Conservation (phyloP, 2,888 invertebrate species). For the Callimorpha dominula region DNA sequence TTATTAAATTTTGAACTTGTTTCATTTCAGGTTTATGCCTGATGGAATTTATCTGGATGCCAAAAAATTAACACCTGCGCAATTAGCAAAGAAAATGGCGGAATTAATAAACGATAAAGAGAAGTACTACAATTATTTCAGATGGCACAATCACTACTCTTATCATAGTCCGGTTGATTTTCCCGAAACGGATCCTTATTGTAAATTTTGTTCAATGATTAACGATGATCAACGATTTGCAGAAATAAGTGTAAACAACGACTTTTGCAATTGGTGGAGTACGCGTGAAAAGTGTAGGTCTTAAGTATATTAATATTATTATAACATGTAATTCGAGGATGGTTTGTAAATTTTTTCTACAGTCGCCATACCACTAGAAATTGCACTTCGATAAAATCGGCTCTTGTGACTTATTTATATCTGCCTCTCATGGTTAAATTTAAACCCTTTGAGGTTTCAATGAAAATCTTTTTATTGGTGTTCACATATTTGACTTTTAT, state of each 20-base stretch:
- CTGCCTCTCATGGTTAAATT: too few relatives aligned
- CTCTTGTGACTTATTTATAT: too few relatives aligned
- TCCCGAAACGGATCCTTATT: slow-evolving; percentile 40
- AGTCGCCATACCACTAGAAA: too few relatives aligned
- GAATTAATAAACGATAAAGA: slow-evolving; percentile 49
- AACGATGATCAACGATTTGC: slow-evolving; percentile 19
- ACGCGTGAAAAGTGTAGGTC: not conserved
- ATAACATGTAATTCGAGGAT: too few relatives aligned
- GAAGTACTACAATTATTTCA: slow-evolving; percentile 55
- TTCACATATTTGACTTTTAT: too few relatives aligned
- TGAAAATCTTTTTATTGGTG: too few relatives aligned
- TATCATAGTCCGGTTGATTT: slow-evolving; percentile 42
- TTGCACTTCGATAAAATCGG: too few relatives aligned
- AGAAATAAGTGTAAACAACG: slow-evolving; percentile 11
- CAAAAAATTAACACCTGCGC: slow-evolving; percentile 14
- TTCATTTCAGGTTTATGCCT: slow-evolving; percentile 54
- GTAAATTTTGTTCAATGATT: slow-evolving; percentile 43
- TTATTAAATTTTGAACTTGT: not conserved
- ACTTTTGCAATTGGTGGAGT: slow-evolving; percentile 27
- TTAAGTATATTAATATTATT: too few relatives aligned
- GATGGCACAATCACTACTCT: slow-evolving; percentile 61
- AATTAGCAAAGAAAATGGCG: slow-evolving; percentile 50
- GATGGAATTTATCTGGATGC: slow-evolving; percentile 50
- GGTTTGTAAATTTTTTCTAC: too few relatives aligned
- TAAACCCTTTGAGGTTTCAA: too few relatives aligned